These are phyloP conservation scores for Antechinus flavipes DNA, from an alignment of 2,113 vertebrate species.

Conservation along the genomic window DNA sequence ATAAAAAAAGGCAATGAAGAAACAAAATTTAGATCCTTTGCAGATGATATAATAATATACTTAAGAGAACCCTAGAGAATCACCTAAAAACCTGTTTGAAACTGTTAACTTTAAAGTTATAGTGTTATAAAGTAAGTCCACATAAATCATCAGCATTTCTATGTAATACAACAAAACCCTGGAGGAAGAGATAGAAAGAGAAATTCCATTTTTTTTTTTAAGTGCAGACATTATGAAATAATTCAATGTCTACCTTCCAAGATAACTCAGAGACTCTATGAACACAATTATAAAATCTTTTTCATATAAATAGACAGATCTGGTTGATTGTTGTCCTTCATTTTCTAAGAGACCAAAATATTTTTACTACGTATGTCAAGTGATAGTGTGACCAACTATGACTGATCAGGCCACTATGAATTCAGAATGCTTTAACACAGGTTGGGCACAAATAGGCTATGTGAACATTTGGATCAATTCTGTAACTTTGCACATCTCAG, in stretches of 20 bases:
- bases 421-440: no score
- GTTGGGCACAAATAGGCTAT: no score
- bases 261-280: neutral
- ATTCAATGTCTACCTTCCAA: neutral
- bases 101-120: neutral
- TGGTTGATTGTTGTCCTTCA: no score
- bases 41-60: neutral
- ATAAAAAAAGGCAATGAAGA: neutral
- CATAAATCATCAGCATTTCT: neutral
- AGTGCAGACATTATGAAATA: neutral
- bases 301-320: neutral
- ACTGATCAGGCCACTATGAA: no score
- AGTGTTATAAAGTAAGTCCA: neutral
- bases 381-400: no score
- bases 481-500: no score
- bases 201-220: neutral
- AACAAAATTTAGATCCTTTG: neutral
- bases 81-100: neutral
- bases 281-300: neutral
- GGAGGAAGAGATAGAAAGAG: neutral
- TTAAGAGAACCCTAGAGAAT: neutral
- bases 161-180: neutral
- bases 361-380: no score
- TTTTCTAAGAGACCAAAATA: no score
- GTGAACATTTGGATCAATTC: no score